Conservation (phyloP, 2,888 invertebrate genomes). For the Dryobotodes eremita region DNA sequence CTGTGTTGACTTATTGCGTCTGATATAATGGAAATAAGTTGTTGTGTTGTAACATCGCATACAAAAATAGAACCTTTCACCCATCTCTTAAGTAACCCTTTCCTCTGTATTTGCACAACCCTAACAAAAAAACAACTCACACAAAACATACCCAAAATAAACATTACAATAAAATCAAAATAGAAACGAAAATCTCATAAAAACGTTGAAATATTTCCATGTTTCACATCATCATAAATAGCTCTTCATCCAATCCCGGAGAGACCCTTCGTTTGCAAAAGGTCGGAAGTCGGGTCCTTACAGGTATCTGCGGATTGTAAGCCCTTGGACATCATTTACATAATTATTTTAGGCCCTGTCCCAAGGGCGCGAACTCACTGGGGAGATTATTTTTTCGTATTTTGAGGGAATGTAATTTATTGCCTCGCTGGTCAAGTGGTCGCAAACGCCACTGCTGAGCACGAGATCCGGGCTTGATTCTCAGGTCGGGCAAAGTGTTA, state of each 20-base stretch:
- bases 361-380: constrained; percentile 9
- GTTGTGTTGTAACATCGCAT: too few species aligned
- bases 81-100: background rate
- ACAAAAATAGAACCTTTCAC: background rate
- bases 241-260: constrained; percentile 48
- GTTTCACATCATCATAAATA: constrained; percentile 55
- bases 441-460: too few species aligned
- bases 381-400: background rate
- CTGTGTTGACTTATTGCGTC: too few species aligned
- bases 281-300: constrained; percentile 60
- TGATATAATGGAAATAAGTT: too few species aligned
- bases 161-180: constrained; percentile 25
- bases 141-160: constrained; percentile 15
- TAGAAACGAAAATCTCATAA: constrained; percentile 36
- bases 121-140: constrained; percentile 2
- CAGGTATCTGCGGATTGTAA: constrained; percentile 58
- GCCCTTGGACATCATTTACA: constrained; percentile 63
- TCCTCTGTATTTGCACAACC: background rate
- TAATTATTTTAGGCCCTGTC: constrained; percentile 59
- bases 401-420: background rate
- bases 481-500: too few species aligned
- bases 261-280: constrained; percentile 53
- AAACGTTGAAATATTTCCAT: constrained; percentile 43
- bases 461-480: too few species aligned
- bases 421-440: too few species aligned